phyloP scores from a whole-genome alignment of 2,797 vertebrate genomes.

The Myripristis murdjan region DNA sequence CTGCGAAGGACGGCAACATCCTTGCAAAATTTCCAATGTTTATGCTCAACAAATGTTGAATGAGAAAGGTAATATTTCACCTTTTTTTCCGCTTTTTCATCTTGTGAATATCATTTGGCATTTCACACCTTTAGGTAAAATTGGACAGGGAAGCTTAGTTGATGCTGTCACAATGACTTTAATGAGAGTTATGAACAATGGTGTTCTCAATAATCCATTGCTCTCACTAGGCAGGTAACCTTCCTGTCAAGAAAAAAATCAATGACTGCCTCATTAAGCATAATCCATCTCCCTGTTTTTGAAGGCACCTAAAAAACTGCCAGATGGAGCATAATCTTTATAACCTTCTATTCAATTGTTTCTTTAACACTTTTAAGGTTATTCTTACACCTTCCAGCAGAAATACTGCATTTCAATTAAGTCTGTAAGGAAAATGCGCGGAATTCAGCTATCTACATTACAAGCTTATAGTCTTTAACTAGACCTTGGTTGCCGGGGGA shows the following conservation, averaged over 20 bases:
- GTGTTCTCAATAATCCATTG: conserved; percentile 19
- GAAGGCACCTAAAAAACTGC: conserved; percentile 31
- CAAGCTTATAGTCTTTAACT: neutral
- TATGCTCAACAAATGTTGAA: neutral
- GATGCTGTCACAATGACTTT: conserved; percentile 17
- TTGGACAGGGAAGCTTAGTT: conserved; percentile 4
- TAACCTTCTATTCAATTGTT: conserved; percentile 29
- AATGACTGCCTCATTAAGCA: conserved; percentile 57
- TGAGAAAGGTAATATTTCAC: neutral
- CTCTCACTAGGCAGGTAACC: conserved; percentile 39
- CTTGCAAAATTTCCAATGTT: neutral
- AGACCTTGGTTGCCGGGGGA: neutral
- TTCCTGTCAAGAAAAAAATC: conserved; percentile 56
- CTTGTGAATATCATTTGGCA: neutral
- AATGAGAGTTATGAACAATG: conserved; percentile 22
- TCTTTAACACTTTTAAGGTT: conserved; percentile 36
- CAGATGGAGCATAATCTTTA: conserved; percentile 23
- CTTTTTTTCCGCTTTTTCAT: too few species aligned
- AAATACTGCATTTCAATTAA: conserved; percentile 32
- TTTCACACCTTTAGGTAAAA: conserved; percentile 12
- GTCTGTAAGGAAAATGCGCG: conserved; percentile 25
- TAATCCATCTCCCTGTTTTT: conserved; percentile 37
- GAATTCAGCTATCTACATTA: conserved; percentile 7
- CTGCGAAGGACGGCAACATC: neutral
- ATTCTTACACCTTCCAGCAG: conserved; percentile 11